phyloP scores from a whole-genome alignment of 2,888 invertebrate genomes.

The Rotaria macrura region DNA sequence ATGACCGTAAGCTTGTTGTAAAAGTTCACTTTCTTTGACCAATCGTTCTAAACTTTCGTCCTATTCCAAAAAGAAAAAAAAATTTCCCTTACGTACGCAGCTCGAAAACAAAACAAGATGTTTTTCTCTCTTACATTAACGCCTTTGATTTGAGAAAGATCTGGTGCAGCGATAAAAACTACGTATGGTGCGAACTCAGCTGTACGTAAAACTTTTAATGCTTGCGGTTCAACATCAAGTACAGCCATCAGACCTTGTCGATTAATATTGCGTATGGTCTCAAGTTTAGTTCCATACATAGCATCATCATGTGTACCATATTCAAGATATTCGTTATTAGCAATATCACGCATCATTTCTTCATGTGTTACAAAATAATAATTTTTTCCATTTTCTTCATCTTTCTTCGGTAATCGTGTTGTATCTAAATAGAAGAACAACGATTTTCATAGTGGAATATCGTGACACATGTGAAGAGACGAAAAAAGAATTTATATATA shows the following conservation, averaged over 20 bases:
- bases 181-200: slow-evolving; percentile 97
- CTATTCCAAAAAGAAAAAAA: slow-evolving; percentile 52
- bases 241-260: slow-evolving; percentile 95
- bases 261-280: slow-evolving; percentile 93
- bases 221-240: slow-evolving; percentile 89
- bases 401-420: slow-evolving; percentile 81
- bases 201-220: slow-evolving; percentile 86
- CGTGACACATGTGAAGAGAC: too few relatives aligned
- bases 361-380: slow-evolving; percentile 97
- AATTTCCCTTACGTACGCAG: too few relatives aligned
- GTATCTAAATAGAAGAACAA: slow-evolving; percentile 63
- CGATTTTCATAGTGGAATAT: too few relatives aligned
- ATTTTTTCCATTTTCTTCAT: slow-evolving; percentile 93
- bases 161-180: slow-evolving; percentile 66
- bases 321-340: slow-evolving; percentile 92
- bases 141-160: slow-evolving; percentile 35
- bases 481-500: not conserved
- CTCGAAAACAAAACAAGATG: not conserved
- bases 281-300: slow-evolving; percentile 97
- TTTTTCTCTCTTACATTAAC: slow-evolving; percentile 33
- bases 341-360: slow-evolving; percentile 99
- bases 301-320: slow-evolving; percentile 98
- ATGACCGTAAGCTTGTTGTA: slow-evolving; percentile 92
- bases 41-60: slow-evolving; percentile 92
- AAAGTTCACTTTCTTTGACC: slow-evolving; percentile 86